Conservation (phyloP, 2,113 vertebrate species). For the Pseudorasbora parva region DNA sequence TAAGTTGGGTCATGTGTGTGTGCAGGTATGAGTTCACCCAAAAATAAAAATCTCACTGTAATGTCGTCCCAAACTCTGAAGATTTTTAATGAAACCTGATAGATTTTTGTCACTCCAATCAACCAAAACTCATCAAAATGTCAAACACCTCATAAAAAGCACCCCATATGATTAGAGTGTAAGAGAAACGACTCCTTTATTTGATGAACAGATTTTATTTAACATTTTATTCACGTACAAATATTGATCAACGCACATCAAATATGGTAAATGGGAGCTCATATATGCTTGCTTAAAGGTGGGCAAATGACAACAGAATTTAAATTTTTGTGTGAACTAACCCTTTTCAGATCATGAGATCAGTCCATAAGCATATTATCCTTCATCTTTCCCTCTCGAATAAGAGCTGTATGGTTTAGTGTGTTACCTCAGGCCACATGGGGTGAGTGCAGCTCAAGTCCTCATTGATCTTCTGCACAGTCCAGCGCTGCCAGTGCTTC, state of each 20-base stretch:
- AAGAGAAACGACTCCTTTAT: neutral
- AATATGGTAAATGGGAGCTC: neutral
- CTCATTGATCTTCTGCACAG: conserved; percentile 55
- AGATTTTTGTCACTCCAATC: neutral
- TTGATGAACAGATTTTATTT: neutral
- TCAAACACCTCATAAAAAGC: neutral
- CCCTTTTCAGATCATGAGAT: neutral
- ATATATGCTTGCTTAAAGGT: neutral
- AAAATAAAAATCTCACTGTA: neutral
- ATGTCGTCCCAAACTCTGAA: neutral
- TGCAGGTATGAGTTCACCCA: no score
- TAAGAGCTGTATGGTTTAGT: neutral
- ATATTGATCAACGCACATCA: neutral
- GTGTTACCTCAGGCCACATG: conserved; percentile 74
- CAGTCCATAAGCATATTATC: neutral
- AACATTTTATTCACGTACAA: neutral
- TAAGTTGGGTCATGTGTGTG: no score
- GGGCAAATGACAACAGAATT: neutral
- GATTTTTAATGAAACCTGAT: neutral
- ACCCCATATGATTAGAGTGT: neutral
- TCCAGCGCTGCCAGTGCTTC: conserved; percentile 60
- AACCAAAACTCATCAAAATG: neutral
- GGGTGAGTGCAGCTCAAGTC: conserved; percentile 69
- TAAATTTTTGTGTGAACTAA: neutral
- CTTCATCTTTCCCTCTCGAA: neutral